A percentile compares a stretch with the other conserved stretches of the same genome.
Evolutionary conservation across 2,113 vertebrate species (phyloP).

Genomic region (Bubo blakistoni): DNA sequence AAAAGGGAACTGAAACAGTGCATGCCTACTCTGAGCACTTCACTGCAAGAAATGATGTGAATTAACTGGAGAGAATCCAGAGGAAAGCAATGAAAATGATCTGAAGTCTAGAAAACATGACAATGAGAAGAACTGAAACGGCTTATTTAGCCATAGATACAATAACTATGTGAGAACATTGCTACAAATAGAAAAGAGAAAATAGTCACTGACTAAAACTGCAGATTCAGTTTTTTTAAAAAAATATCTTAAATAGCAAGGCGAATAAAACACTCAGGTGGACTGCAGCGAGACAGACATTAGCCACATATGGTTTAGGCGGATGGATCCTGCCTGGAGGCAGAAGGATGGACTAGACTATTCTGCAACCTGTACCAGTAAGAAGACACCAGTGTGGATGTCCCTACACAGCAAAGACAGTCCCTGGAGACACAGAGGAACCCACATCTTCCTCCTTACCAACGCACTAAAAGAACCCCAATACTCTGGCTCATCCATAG

Average conservation of each 20-base stretch:
- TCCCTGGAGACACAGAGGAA: neutral
- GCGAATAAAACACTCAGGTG: neutral
- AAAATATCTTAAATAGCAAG: neutral
- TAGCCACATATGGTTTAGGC: neutral
- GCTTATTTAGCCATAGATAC: neutral
- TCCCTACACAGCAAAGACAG: neutral
- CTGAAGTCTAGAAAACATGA: neutral
- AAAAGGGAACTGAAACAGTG: neutral
- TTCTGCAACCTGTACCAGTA: neutral
- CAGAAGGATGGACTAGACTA: neutral
- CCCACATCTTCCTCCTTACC: neutral
- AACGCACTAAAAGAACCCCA: neutral
- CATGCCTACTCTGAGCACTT: neutral
- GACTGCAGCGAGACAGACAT: neutral
- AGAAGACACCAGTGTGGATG: neutral
- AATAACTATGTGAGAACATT: neutral
- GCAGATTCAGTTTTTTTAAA: neutral
- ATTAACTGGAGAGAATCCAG: neutral
- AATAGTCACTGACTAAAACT: neutral
- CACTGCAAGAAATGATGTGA: neutral
- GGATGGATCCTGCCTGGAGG: neutral
- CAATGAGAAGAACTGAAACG: neutral
- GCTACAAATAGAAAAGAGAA: neutral
- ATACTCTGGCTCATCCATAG: neutral
- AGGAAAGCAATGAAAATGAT: neutral